phyloP scores from a whole-genome alignment of 2,797 vertebrate genomes.

The Cyclopterus lumpus region DNA sequence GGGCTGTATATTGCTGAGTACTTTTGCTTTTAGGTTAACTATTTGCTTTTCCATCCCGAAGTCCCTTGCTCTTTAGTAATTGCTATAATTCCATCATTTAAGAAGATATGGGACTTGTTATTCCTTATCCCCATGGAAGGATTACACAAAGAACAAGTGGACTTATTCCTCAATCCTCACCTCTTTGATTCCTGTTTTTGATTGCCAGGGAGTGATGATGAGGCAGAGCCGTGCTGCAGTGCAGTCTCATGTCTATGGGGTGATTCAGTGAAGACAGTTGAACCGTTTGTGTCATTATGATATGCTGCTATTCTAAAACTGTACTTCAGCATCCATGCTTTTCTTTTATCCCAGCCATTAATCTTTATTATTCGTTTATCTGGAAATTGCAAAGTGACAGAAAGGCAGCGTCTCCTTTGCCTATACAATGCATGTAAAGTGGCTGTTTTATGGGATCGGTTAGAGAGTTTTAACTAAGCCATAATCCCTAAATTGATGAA shows the following conservation, averaged over 20 bases:
- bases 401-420: constrained; percentile 37
- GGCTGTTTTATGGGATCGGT: constrained; percentile 73
- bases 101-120: constrained; percentile 30
- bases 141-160: constrained; percentile 43
- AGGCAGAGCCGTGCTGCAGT: constrained; percentile 31
- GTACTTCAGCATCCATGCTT: constrained; percentile 52
- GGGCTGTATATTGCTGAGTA: constrained; percentile 59
- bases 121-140: constrained; percentile 50
- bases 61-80: constrained; percentile 58
- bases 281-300: constrained; percentile 48
- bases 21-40: constrained; percentile 60
- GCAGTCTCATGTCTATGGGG: constrained; percentile 4
- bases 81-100: constrained; percentile 60
- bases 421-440: constrained; percentile 60
- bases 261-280: constrained; percentile 4
- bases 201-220: constrained; percentile 20
- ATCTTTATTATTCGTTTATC: constrained; percentile 72
- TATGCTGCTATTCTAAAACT: constrained; percentile 53
- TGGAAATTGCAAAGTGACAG: constrained; percentile 63
- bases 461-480: constrained; percentile 68
- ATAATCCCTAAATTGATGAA: constrained; percentile 73
- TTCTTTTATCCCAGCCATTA: constrained; percentile 64
- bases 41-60: constrained; percentile 46
- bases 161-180: constrained; percentile 38
- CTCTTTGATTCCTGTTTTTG: constrained; percentile 30